A percentile compares a stretch with the other conserved stretches of the same genome.
phyloP scores from a whole-genome alignment of 2,888 invertebrate genomes.

The Venusia cambrica region DNA sequence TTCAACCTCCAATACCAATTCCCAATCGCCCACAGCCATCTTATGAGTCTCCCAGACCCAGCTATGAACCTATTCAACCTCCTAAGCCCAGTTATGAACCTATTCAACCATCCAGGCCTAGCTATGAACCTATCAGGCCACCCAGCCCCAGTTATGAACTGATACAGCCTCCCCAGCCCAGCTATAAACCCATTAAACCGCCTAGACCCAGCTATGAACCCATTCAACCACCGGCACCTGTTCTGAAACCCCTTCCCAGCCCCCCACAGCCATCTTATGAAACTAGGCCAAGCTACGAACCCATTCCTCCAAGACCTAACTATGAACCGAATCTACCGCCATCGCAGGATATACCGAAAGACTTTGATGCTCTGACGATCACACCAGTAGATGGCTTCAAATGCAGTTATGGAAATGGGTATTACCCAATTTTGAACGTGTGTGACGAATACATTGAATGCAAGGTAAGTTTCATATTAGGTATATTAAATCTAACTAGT shows the following conservation, averaged over 20 bases:
- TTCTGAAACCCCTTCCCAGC: background rate
- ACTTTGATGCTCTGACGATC: background rate
- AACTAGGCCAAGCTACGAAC: background rate
- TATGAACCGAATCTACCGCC: constrained; percentile 3
- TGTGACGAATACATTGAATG: constrained; percentile 87
- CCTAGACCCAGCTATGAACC: background rate
- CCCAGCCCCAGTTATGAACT: constrained; percentile 1
- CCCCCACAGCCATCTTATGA: background rate
- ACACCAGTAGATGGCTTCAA: constrained; percentile 16
- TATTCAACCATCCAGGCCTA: background rate
- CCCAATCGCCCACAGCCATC: background rate
- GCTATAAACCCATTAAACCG: constrained; percentile 5
- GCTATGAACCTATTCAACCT: constrained; percentile 5
- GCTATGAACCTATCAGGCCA: constrained; percentile 3
- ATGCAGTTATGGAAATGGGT: constrained; percentile 33
- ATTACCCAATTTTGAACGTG: constrained; percentile 73
- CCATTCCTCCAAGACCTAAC: background rate
- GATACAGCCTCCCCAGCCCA: constrained; percentile 1
- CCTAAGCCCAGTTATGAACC: background rate
- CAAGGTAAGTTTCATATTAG: constrained; percentile 48
- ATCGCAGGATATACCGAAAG: constrained; percentile 3
- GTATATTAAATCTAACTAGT: background rate
- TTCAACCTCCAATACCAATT: background rate
- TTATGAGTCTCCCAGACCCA: constrained; percentile 3
- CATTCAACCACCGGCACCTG: constrained; percentile 2